A percentile compares a stretch with the other conserved stretches of the same genome.
These are phyloP conservation scores for Dicrostonyx torquatus DNA, from an alignment of 2,797 vertebrate genomes.

Conservation along the genomic window DNA sequence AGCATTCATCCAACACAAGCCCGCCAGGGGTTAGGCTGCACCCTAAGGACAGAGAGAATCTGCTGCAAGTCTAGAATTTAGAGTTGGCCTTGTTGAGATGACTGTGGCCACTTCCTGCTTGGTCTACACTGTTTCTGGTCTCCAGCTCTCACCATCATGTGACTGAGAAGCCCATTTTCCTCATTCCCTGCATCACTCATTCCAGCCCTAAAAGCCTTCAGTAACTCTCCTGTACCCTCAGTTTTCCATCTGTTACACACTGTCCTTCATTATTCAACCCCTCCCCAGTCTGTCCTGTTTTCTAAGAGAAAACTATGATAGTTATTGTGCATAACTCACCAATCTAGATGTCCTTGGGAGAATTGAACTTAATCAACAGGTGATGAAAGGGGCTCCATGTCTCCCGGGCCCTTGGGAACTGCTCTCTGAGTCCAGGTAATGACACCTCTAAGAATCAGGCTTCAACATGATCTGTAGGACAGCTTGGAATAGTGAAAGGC, in stretches of 20 bases:
- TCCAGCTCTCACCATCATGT: not conserved
- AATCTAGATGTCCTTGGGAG: conserved; percentile 43
- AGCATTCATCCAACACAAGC: not conserved
- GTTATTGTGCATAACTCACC: conserved; percentile 39
- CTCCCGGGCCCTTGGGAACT: not conserved
- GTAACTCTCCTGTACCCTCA: not conserved
- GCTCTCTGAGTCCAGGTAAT: conserved; percentile 45
- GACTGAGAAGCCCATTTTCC: not conserved
- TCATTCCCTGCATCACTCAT: not conserved
- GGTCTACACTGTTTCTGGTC: not conserved
- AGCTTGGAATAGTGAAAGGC: conserved; percentile 3
- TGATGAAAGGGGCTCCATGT: conserved; percentile 42
- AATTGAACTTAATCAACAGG: conserved; percentile 63
- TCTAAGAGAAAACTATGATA: conserved; percentile 6
- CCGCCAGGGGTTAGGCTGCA: not conserved
- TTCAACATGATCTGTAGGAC: not conserved
- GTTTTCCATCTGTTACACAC: not conserved
- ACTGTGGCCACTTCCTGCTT: not conserved
- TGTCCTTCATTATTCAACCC: not conserved
- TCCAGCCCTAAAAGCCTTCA: conserved; percentile 9
- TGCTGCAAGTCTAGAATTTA: not conserved
- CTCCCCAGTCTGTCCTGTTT: conserved; percentile 40
- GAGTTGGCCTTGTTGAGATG: not conserved
- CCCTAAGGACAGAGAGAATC: not conserved
- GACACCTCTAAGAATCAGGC: conserved; percentile 38